phyloP scores from a whole-genome alignment of 2,113 vertebrate species.

The Epinephelus lanceolatus region DNA sequence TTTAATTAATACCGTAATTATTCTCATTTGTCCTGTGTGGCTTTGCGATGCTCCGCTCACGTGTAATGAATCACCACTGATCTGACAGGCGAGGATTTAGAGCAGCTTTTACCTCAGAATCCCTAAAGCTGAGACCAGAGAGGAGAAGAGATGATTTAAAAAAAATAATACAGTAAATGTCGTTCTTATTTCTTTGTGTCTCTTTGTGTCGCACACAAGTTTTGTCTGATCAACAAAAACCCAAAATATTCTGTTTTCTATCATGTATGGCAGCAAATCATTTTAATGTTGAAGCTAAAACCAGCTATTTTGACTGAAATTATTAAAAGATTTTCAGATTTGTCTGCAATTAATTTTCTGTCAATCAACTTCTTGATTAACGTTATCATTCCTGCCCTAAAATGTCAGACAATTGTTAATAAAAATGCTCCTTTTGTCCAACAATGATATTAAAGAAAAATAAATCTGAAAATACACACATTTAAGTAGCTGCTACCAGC shows the following conservation, averaged over 20 bases:
- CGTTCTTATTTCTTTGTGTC: neutral
- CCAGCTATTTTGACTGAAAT: neutral
- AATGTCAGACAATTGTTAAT: neutral
- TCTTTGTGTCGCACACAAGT: neutral
- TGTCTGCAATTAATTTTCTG: neutral
- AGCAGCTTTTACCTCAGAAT: conserved; percentile 33
- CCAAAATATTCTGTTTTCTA: neutral
- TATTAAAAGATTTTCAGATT: neutral
- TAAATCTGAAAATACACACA: neutral
- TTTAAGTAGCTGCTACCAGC: neutral
- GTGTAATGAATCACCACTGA: conserved; percentile 49
- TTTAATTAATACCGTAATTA: conserved; percentile 69
- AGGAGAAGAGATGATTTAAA: neutral
- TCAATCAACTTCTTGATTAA: neutral
- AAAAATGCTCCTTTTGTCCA: neutral
- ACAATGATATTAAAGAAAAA: neutral
- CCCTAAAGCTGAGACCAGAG: conserved; percentile 14
- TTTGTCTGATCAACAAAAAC: no score
- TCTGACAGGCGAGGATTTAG: conserved; percentile 51
- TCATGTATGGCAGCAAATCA: neutral
- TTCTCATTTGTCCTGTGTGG: conserved; percentile 54
- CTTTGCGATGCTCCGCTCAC: conserved; percentile 33
- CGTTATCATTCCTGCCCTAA: neutral
- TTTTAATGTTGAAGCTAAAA: neutral
- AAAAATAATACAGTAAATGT: neutral